Conservation (phyloP, 37 sponge, comb jelly and placozoan species). For the Cladorhizidae sp. region DNA sequence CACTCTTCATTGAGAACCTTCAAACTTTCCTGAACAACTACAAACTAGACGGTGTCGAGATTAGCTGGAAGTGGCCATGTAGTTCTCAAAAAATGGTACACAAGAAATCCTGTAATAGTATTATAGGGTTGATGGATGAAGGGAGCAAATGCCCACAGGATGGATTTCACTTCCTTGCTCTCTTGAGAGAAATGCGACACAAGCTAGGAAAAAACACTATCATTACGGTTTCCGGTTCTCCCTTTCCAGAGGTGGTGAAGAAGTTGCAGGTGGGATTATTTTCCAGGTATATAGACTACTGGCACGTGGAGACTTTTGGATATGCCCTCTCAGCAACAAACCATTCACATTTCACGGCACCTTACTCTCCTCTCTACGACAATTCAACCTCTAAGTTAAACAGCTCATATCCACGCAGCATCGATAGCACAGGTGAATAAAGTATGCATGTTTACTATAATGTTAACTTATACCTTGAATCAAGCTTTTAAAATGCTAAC, state of each 20-base stretch:
- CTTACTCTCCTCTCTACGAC: slow-evolving; percentile 19
- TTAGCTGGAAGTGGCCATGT: slow-evolving; percentile 40
- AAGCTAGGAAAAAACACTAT: neutral
- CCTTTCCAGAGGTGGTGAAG: neutral
- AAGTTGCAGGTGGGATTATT: neutral
- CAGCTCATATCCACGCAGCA: neutral
- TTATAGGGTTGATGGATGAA: neutral
- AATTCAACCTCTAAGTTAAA: neutral
- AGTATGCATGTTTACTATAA: too few relatives aligned
- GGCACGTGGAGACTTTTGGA: slow-evolving; percentile 19
- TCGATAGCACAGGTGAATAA: neutral
- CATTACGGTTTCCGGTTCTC: slow-evolving; percentile 16
- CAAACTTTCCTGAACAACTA: neutral
- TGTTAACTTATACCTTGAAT: too few relatives aligned
- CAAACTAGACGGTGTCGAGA: slow-evolving; percentile 24
- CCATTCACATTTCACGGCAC: slow-evolving; percentile 13
- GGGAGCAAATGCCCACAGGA: slow-evolving; percentile 40
- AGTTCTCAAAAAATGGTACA: neutral
- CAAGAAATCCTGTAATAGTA: slow-evolving; percentile 3
- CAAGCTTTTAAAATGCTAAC: too few relatives aligned
- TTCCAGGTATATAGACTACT: slow-evolving; percentile 29
- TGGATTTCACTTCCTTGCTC: neutral
- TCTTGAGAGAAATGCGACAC: slow-evolving; percentile 17
- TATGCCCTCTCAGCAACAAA: slow-evolving; percentile 28
- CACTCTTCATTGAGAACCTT: slow-evolving; percentile 15